Base-by-base conservation (phyloP, 1,140 invertebrate species). In the Whitmania pigra region DNA sequence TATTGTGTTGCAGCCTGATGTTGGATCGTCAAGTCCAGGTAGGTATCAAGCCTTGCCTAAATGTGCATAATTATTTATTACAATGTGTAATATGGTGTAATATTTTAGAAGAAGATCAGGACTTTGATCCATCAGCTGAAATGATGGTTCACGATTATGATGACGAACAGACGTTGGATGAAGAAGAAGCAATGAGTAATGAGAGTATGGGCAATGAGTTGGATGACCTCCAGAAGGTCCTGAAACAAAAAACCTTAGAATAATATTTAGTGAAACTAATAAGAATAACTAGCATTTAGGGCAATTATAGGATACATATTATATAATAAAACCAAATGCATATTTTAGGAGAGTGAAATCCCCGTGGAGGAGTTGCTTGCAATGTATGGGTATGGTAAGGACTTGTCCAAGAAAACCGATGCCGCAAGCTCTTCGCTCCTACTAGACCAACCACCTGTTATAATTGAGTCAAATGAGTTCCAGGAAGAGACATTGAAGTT, bases 61-160 rank as follows among this genome's bases (percentile, higher is more conserved):
- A 25, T 31, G n/a, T n/a, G n/a, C n/a, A n/a, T 22, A 13, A n/a
- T 25, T 15, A 63, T 1, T 63, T 13, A 63, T 13, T 31, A 9
- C 1, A 53, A 54, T 40, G 11, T 73, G 31, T 36, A 55, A 55
- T 53, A 18, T n/a, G 57, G n/a, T 25, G 18, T 55, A 27, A 18
- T 72, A 40, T 76, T 76, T 25, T 72, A 81, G 82, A 83, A 66
- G 82, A 80, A 49, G 86, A 86, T 72, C 79, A 85, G 75, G 88
- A 89, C 76, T 88, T 89, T 84, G 88, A 88, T 79, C 87, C 88
- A 54, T 83, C 86, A 53, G 86, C 87, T 63, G 92, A 94, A 82
- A 92, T 95, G 91, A 88, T 96, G 85, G 88, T 95, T 72, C 91
- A 95, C 87, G 93, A 95, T 83, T 95, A 92, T 85, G 93, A 96